phyloP scores from a whole-genome alignment of 2,888 invertebrate genomes.

The Leucoptera coffeella region DNA sequence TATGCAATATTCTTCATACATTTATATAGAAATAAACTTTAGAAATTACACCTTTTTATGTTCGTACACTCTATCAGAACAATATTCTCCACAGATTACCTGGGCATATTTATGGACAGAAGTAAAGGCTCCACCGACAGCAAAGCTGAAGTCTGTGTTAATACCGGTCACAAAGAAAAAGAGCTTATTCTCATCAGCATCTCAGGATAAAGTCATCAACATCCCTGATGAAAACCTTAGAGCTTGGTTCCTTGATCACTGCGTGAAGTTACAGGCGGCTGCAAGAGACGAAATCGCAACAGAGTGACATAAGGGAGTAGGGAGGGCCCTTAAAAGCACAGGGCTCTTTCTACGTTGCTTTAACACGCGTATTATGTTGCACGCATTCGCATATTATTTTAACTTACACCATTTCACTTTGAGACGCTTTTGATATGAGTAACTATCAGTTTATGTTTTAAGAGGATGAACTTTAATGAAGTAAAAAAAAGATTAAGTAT shows the following conservation, averaged over 20 bases:
- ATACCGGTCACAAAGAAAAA: constrained; percentile 53
- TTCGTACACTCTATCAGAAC: too few relatives aligned
- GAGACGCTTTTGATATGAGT: constrained; percentile 17
- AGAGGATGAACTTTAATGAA: too few relatives aligned
- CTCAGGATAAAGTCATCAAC: constrained; percentile 54
- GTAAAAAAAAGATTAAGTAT: too few relatives aligned
- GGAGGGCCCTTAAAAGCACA: constrained; percentile 19
- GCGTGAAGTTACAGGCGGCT: constrained; percentile 26
- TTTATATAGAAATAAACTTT: neutral
- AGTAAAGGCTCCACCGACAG: constrained; percentile 59
- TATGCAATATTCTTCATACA: too few relatives aligned
- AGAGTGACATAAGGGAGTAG: constrained; percentile 45
- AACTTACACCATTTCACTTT: constrained; percentile 33
- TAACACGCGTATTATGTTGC: constrained; percentile 29
- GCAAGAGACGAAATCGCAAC: too few relatives aligned
- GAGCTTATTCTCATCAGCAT: constrained; percentile 60
- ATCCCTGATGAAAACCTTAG: constrained; percentile 39
- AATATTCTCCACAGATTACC: constrained; percentile 50
- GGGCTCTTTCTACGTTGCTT: constrained; percentile 42
- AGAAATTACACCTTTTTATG: neutral
- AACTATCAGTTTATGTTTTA: too few relatives aligned
- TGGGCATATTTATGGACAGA: constrained; percentile 78
- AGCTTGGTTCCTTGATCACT: constrained; percentile 32
- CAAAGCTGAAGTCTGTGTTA: constrained; percentile 65
- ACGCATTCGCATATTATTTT: constrained; percentile 29